phyloP scores from a whole-genome alignment of 2,113 vertebrate genomes.

The Onychostoma macrolepis region DNA sequence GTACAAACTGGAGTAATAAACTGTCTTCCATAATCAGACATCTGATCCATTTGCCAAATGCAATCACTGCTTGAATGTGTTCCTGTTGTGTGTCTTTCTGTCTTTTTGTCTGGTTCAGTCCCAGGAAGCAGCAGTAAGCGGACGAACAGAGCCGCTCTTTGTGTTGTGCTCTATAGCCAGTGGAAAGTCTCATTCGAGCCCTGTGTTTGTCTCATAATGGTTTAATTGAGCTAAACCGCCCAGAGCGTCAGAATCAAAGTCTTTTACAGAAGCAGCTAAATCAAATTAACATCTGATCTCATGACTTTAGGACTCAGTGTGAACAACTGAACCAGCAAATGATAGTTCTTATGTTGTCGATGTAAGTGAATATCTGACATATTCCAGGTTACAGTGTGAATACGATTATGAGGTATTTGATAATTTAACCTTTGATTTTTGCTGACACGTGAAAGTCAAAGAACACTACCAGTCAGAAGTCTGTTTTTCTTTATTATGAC shows the following conservation, averaged over 20 bases:
- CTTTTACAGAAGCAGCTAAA: neutral
- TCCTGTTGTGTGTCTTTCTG: neutral
- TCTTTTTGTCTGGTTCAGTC: neutral
- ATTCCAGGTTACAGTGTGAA: neutral
- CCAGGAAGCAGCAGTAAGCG: neutral
- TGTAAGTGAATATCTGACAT: neutral
- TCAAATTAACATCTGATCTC: conserved; percentile 8
- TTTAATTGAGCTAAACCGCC: conserved; percentile 24
- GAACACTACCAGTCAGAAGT: neutral
- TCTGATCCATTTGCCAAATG: neutral
- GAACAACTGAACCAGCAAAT: neutral
- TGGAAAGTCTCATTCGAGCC: neutral
- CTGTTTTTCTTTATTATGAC: neutral
- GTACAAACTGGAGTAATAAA: neutral
- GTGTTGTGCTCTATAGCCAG: neutral
- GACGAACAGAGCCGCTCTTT: conserved; percentile 5
- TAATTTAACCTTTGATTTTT: neutral
- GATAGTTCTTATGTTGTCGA: neutral
- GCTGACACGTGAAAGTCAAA: neutral
- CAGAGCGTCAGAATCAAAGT: conserved; percentile 1
- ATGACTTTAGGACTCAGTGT: neutral
- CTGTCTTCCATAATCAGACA: neutral
- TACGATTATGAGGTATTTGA: neutral
- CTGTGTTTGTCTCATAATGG: neutral
- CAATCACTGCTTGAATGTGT: neutral